Conservation (phyloP, 2,113 vertebrate species). For the Poicephalus meyeri region DNA sequence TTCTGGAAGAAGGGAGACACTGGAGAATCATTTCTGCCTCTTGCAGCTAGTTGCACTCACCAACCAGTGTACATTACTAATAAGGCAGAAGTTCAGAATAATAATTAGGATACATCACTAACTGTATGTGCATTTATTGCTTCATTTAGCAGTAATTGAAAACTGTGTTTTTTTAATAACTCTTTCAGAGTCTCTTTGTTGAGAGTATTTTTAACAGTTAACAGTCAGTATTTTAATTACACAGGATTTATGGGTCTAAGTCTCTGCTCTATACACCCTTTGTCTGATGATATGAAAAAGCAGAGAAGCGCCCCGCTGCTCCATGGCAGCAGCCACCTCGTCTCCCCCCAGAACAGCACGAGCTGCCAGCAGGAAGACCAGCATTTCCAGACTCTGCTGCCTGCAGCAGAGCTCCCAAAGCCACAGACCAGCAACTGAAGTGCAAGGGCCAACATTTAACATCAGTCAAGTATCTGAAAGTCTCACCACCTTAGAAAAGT, state of each 20-base stretch:
- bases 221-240: not conserved
- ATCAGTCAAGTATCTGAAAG: not conserved
- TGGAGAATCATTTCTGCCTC: not conserved
- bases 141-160: slow-evolving; percentile 14
- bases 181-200: slow-evolving; percentile 12
- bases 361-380: rapidly evolving
- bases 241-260: not conserved
- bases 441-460: not conserved
- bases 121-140: slow-evolving; percentile 26
- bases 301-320: not conserved
- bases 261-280: not conserved
- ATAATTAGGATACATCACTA: slow-evolving; percentile 14
- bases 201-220: not conserved
- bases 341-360: not conserved
- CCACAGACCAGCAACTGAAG: rapidly evolving
- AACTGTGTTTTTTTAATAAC: not conserved
- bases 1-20: slow-evolving; percentile 63
- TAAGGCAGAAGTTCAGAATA: not conserved
- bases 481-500: not conserved
- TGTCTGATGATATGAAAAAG: not conserved
- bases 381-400: not conserved
- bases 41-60: not conserved
- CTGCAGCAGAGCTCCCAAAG: not conserved
- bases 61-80: not conserved
- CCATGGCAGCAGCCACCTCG: not conserved